Conservation (phyloP, 2,888 invertebrate genomes). For the Stenotaenia linearis region DNA sequence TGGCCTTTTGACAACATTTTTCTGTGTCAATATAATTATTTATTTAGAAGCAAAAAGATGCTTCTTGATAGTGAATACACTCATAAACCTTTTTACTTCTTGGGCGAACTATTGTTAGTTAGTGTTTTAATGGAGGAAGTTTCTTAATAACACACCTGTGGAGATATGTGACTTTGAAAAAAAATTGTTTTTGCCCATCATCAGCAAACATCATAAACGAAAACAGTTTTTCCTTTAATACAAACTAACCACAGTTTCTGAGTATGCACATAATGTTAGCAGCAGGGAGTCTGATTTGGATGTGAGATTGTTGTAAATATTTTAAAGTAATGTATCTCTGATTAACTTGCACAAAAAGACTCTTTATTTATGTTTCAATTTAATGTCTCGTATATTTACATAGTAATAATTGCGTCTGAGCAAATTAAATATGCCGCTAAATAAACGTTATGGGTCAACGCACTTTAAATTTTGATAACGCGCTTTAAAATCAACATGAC, state of each 20-base stretch:
- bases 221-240: not conserved
- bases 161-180: not conserved
- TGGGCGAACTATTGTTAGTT: not conserved
- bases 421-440: not conserved
- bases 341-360: not conserved
- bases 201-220: not conserved
- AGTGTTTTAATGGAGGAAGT: conserved; percentile 7
- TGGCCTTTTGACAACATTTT: not conserved
- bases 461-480: not conserved
- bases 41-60: not conserved
- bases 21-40: not conserved
- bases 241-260: not conserved
- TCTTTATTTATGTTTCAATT: not conserved
- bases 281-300: not conserved
- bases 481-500: not conserved
- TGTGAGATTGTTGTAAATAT: not conserved
- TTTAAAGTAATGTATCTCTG: not conserved
- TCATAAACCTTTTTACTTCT: not conserved
- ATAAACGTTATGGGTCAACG: not conserved
- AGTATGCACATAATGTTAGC: not conserved
- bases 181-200: not conserved
- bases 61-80: not conserved
- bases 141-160: not conserved
- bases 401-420: not conserved
- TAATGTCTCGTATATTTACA: not conserved